These are phyloP conservation scores for Tyria jacobaeae DNA, from an alignment of 2,888 invertebrate genomes.

Conservation along the genomic window DNA sequence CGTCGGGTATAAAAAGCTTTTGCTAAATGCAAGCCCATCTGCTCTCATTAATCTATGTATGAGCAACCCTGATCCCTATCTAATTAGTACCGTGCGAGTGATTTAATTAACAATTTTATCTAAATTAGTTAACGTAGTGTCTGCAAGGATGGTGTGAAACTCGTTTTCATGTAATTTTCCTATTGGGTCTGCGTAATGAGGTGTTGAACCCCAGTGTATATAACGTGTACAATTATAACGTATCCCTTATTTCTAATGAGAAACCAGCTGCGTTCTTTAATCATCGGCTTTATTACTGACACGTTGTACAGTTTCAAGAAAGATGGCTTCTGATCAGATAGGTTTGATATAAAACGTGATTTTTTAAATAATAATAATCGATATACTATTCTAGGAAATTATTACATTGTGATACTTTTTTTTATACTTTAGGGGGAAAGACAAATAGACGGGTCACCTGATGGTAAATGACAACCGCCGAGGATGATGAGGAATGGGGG, in stretches of 20 bases:
- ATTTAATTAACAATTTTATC: conserved; percentile 46
- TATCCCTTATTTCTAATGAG: background rate
- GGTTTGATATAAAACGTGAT: too few species aligned
- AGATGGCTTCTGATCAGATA: too few species aligned
- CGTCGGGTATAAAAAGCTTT: conserved; percentile 21
- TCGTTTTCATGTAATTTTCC: conserved; percentile 17
- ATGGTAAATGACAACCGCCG: too few species aligned
- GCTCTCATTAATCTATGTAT: conserved; percentile 43
- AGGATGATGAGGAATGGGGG: too few species aligned
- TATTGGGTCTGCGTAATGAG: conserved; percentile 10
- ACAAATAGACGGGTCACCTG: too few species aligned
- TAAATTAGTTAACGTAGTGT: conserved; percentile 38
- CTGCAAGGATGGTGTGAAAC: conserved; percentile 25
- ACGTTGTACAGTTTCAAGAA: too few species aligned
- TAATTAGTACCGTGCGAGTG: conserved; percentile 42
- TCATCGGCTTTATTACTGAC: background rate
- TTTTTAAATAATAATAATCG: too few species aligned
- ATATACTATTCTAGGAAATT: too few species aligned
- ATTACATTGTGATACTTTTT: too few species aligned
- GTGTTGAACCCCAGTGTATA: background rate
- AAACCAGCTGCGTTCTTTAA: background rate
- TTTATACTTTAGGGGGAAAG: too few species aligned
- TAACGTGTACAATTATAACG: background rate
- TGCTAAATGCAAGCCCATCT: conserved; percentile 32
- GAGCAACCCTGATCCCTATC: conserved; percentile 45